Base-by-base conservation (phyloP, 1,140 invertebrate genomes). In the Cyrtorhinus lividipennis region DNA sequence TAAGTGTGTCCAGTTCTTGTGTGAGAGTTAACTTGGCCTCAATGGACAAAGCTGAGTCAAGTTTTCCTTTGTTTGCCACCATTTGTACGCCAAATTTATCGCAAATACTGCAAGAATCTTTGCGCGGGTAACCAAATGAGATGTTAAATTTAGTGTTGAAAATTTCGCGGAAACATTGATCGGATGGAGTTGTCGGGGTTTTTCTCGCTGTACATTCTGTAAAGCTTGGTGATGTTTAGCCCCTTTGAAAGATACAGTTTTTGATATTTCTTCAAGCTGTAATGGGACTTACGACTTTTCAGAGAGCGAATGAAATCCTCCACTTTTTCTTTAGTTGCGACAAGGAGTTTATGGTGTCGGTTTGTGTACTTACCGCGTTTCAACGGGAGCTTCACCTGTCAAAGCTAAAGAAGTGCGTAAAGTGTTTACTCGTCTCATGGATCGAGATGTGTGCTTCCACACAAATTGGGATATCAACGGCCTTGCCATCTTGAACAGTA, bases 111-210 rank as follows among this genome's bases (percentile, higher is more conserved):
- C 64, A 65, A 24, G 46, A 48, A 30, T 65, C 64, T 20, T 38
- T 62, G 15, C 64, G 24, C 45, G 64, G 64, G 57, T 62, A 65
- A 1, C 64, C 64, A 56, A 65, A 65, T 18, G 46, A 20, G 1
- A 65, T 26, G 48, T 65, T 65, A 25, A 65, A 65, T 2, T 62
- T 56, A 15, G 12, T 53, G n/a, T 65, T 48, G 44, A 65, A 65
- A 20, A 56, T 59, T 13, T n/a, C 38, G 5, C 48, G 15, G 30
- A 48, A 62, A 1, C 38, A 48, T 62, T 45, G 22, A 24, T 62
- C 46, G 2, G 60, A 62, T 5, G 48, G 10, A 10, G 48, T 38
- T 56, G 5, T 18, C 23, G 25, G 22, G 5, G 25, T 58, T 20
- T 23, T 3, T 58, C 8, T 58, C 56, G 22, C 10, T 8, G 24